Percentiles rank a stretch among this genome's conserved stretches.
Conservation (phyloP, 2,113 vertebrate species). For the Mustelus asterias region DNA sequence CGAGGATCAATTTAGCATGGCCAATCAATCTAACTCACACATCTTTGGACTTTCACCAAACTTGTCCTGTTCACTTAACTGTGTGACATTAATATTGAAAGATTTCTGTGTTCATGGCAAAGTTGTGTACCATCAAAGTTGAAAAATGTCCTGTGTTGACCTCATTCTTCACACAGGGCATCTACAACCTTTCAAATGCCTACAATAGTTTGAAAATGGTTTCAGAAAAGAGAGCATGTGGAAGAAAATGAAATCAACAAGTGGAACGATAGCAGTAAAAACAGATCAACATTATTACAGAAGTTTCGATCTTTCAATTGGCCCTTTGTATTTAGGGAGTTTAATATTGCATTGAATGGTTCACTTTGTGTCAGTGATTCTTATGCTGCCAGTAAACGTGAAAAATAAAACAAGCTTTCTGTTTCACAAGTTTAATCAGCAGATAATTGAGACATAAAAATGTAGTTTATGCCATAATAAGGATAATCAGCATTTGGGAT, state of each 20-base stretch:
- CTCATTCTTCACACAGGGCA: neutral
- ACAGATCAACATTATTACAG: neutral
- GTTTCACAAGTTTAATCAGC: neutral
- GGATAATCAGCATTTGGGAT: neutral
- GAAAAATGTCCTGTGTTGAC: no score
- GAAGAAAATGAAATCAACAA: neutral
- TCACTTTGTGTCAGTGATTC: neutral
- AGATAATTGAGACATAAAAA: neutral
- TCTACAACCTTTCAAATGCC: neutral
- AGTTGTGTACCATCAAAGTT: no score
- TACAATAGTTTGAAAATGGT: neutral
- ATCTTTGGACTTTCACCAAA: neutral
- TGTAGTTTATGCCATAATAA: neutral
- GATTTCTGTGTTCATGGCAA: no score
- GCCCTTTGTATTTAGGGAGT: neutral
- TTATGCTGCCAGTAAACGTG: neutral
- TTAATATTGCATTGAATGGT: neutral
- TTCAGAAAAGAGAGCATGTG: neutral
- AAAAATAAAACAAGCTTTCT: neutral
- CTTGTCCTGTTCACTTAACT: neutral
- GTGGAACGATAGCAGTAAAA: neutral
- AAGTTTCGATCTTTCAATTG: neutral
- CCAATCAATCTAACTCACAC: no score
- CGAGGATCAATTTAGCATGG: no score
- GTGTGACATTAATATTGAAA: neutral